Conservation (phyloP, 2,113 vertebrate species). For the sheep (Ovis aries) region ARS-UI_Ramb_v3.0 NC_056061.1:77215001-77215500, state of each 20-base stretch:
- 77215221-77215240: background rate
- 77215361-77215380: background rate
- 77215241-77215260: background rate
- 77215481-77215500: background rate
- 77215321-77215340: background rate
- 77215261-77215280: background rate
- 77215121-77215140: background rate
- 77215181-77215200: background rate
- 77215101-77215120: background rate
- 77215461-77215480: background rate
- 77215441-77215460: background rate
- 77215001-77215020: background rate
- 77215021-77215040: background rate
- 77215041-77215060: background rate
- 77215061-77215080: background rate
- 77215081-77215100: background rate
- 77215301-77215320: fast-evolving
- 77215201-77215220: background rate
- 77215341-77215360: background rate
- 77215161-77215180: background rate
- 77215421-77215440: background rate
- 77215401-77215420: background rate
- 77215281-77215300: background rate
- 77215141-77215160: background rate
- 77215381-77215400: background rate